These are phyloP conservation scores for Acipenser oxyrinchus DNA, from an alignment of 2,797 vertebrate genomes.

Conservation along the genomic window DNA sequence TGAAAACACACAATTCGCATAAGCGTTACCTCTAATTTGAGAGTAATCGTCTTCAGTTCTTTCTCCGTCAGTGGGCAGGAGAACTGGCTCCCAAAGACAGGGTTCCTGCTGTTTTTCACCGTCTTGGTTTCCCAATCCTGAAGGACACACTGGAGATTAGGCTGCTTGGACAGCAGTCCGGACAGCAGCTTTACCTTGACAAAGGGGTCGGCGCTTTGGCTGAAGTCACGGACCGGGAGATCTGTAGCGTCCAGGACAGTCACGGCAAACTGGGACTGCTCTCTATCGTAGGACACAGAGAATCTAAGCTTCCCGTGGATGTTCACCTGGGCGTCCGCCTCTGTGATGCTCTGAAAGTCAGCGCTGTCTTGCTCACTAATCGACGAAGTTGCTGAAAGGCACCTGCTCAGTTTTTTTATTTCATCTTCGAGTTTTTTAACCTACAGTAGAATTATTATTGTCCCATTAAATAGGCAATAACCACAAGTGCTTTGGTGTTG, in stretches of 20 bases:
- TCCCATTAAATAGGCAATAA: no score
- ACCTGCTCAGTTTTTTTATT: slow-evolving; percentile 29
- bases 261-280: slow-evolving; percentile 48
- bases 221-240: slow-evolving; percentile 32
- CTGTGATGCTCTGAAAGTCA: slow-evolving; percentile 18
- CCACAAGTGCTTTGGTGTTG: neutral
- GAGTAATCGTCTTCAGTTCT: slow-evolving; percentile 33
- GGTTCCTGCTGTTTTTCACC: slow-evolving; percentile 52
- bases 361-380: slow-evolving; percentile 18
- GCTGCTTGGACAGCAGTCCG: slow-evolving; percentile 15
- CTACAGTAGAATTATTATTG: slow-evolving; percentile 23
- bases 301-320: slow-evolving; percentile 44
- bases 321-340: slow-evolving; percentile 21
- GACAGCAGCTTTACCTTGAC: slow-evolving; percentile 45
- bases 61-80: slow-evolving; percentile 45
- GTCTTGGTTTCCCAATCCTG: slow-evolving; percentile 53
- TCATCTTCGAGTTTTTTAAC: slow-evolving; percentile 30
- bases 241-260: slow-evolving; percentile 47
- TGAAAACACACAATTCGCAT: neutral
- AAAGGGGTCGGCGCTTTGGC: slow-evolving; percentile 34
- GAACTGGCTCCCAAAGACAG: slow-evolving; percentile 60
- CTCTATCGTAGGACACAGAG: slow-evolving; percentile 49
- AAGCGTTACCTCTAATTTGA: slow-evolving; percentile 54
- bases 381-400: slow-evolving; percentile 28
- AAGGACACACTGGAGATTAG: slow-evolving; percentile 42